Base-by-base conservation (phyloP, 2,797 vertebrate species). In the Xiphophorus birchmanni region DNA sequence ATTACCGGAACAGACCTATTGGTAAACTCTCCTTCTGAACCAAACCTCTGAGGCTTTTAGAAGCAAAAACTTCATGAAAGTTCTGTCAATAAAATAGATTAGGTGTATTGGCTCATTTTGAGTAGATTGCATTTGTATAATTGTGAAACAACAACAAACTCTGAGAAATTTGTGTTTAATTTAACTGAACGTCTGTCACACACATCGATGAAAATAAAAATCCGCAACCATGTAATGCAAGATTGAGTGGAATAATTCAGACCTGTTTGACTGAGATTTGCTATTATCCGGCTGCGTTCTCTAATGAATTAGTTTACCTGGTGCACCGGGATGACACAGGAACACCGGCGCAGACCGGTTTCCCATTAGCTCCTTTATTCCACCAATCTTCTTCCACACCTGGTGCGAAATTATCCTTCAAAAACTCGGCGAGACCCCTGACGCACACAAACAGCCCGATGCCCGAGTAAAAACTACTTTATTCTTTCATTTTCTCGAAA, bases 391-490 rank as follows among this genome's bases (percentile, higher is more conserved):
- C 83, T 74, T 15, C 44, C 77, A 83, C 90, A 92, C 90, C 90
- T 93, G 90, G 60, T 87, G 86, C 87, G 83, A 82, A 88, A 87
- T 50, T 75, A 87, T 86, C 87, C 80, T 89, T 90, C 80, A 91
- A 60, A 82, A 77, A 79, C 78, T 58, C 80, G 26, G 37, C 32
- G 54, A 77, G 58, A 83, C 4, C 15, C 48, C 40, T 23, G 45
- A 73, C 12, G 18, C 74, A 74, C 73, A 84, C 80, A 82, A 40
- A 82, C 47, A 74, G 54, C 56, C 82, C 2, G 6, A 76, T 29
- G 78, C 9, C 58, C 35, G 84, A 94, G 92, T 95, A 95, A 94
- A 95, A 95, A 95, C 95, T 95, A 95, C 94, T 95, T 95, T 95
- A 95, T 94, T 95, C 92, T 93, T 93, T 94, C 91, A 94, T 94